These are phyloP conservation scores for Sus scrofa DNA, from an alignment of 2,113 vertebrate species.

Conservation along the genomic window T2T-Sscrofa CM000812.6:12042501-12043000, in stretches of 20 bases:
- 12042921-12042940: not conserved
- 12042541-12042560: not conserved
- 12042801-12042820: not conserved
- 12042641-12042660: not conserved
- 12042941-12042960: not conserved
- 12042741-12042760: not conserved
- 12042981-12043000: not conserved
- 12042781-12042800: not conserved
- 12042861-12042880: not conserved
- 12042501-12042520: not conserved
- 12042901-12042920: not conserved
- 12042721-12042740: not conserved
- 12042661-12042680: not conserved
- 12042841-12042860: not conserved
- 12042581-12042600: not conserved
- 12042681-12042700: not conserved
- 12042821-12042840: not conserved
- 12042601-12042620: not conserved
- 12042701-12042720: not conserved
- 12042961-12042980: not conserved
- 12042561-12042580: not conserved
- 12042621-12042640: not conserved
- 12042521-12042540: not conserved
- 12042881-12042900: not conserved
- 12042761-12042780: not conserved